These are phyloP conservation scores for Tursiops truncatus DNA, from an alignment of 2,113 vertebrate genomes.

Conservation along the genomic window DNA sequence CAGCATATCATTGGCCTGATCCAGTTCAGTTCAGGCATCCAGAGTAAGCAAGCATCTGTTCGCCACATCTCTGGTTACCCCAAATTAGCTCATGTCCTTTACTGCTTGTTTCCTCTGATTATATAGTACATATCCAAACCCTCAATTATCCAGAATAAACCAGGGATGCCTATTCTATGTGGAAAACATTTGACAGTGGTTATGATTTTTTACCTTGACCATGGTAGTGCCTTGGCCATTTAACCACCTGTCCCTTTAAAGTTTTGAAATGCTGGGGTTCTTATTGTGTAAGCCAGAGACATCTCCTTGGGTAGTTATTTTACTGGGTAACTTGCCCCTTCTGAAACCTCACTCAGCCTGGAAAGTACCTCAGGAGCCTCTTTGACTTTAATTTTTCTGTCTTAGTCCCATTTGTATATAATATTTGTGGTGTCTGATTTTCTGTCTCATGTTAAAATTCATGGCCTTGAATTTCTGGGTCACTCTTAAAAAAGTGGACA, in stretches of 20 bases:
- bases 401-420: not conserved
- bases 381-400: slow-evolving; percentile 23
- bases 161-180: slow-evolving; percentile 9
- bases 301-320: slow-evolving; percentile 49
- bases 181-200: slow-evolving; percentile 55
- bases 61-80: slow-evolving; percentile 63
- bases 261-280: slow-evolving; percentile 60
- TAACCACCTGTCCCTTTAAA: slow-evolving; percentile 59
- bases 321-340: slow-evolving; percentile 47
- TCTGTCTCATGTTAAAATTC: slow-evolving; percentile 33
- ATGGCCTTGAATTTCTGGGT: slow-evolving; percentile 47
- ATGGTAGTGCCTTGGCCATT: not conserved
- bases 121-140: slow-evolving; percentile 58
- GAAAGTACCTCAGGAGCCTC: slow-evolving; percentile 40
- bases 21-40: not conserved
- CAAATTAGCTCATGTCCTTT: slow-evolving; percentile 64
- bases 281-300: slow-evolving; percentile 47
- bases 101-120: slow-evolving; percentile 73
- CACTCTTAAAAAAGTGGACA: slow-evolving; percentile 50
- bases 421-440: slow-evolving; percentile 49
- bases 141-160: slow-evolving; percentile 64
- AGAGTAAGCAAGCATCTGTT: slow-evolving; percentile 30
- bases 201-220: slow-evolving; percentile 29
- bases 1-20: not conserved
- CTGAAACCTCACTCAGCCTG: slow-evolving; percentile 42